A percentile compares a stretch with the other conserved stretches of the same genome.
phyloP scores from a whole-genome alignment of 2,797 vertebrate genomes.

The Leuciscus waleckii region DNA sequence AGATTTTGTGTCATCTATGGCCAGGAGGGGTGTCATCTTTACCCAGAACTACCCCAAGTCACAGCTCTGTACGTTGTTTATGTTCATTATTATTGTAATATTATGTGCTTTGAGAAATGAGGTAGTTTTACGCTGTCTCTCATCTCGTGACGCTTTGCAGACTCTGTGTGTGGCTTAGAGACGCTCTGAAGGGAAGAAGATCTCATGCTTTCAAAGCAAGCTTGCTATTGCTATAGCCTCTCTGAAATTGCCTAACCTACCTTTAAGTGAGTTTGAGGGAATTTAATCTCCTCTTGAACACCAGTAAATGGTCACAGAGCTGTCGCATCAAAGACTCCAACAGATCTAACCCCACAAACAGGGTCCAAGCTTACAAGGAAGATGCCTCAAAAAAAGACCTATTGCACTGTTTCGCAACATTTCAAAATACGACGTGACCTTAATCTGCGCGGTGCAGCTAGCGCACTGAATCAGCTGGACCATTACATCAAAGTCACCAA shows the following conservation, averaged over 20 bases:
- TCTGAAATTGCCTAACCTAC: background rate
- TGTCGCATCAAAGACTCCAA: conserved; percentile 26
- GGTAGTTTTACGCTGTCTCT: background rate
- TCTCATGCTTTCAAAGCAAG: background rate
- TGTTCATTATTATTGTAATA: background rate
- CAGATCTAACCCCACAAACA: conserved; percentile 25
- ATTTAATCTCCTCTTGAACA: conserved; percentile 17
- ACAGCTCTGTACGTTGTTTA: background rate
- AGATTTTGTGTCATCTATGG: too few relatives aligned
- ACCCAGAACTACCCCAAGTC: too few relatives aligned
- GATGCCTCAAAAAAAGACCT: conserved; percentile 19
- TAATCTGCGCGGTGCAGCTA: conserved; percentile 46
- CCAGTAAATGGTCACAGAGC: conserved; percentile 26
- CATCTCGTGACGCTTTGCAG: background rate
- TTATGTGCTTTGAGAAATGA: background rate
- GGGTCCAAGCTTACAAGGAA: conserved; percentile 8
- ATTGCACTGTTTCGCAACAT: conserved; percentile 31
- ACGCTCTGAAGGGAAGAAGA: background rate
- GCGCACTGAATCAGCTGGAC: conserved; percentile 47
- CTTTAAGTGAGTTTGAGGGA: conserved; percentile 1
- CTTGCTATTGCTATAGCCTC: background rate
- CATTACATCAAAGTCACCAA: conserved; percentile 56
- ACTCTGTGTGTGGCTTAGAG: background rate
- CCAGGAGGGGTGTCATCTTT: too few relatives aligned
- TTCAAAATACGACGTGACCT: conserved; percentile 53